Evolutionary conservation across 2,113 vertebrate species (phyloP).

Genomic region (Syrmaticus mikado): DNA sequence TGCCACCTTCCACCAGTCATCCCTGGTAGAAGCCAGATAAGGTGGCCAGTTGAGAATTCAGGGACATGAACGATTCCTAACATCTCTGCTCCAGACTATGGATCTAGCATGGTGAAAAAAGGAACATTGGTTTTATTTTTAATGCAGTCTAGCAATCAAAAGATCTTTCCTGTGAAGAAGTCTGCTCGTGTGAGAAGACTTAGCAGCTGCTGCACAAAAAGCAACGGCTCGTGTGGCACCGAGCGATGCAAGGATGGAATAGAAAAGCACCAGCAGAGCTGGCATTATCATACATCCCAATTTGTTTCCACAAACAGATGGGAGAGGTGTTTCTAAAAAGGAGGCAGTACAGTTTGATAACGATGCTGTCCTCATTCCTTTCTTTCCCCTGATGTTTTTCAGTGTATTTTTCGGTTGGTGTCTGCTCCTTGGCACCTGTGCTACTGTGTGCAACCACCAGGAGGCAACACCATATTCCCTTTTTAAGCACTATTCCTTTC

Average conservation of each 20-base stretch:
- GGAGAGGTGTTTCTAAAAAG: not conserved
- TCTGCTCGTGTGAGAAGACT: not conserved
- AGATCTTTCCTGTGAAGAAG: not conserved
- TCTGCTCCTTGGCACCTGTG: not conserved
- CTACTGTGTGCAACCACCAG: constrained; percentile 51
- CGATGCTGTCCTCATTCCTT: not conserved
- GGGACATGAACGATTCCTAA: not conserved
- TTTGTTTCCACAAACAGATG: not conserved
- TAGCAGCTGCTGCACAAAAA: not conserved
- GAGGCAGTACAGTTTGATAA: not conserved
- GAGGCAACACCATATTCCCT: constrained; percentile 52
- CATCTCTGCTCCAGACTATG: not conserved
- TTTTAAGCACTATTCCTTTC: not conserved
- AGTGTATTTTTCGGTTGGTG: not conserved
- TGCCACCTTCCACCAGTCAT: not conserved
- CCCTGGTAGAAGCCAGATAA: not conserved
- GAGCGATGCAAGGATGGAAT: not conserved
- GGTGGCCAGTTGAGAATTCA: not conserved
- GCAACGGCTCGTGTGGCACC: not conserved
- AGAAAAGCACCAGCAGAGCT: not conserved
- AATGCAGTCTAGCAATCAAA: not conserved
- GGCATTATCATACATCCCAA: not conserved
- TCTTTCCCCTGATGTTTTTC: not conserved
- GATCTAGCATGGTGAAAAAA: not conserved
- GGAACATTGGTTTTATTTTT: not conserved